Evolutionary conservation across 2,888 invertebrate genomes (phyloP), one percentile per base, ranked within the genome.

Genomic region (Carterocephalus palaemon): DNA sequence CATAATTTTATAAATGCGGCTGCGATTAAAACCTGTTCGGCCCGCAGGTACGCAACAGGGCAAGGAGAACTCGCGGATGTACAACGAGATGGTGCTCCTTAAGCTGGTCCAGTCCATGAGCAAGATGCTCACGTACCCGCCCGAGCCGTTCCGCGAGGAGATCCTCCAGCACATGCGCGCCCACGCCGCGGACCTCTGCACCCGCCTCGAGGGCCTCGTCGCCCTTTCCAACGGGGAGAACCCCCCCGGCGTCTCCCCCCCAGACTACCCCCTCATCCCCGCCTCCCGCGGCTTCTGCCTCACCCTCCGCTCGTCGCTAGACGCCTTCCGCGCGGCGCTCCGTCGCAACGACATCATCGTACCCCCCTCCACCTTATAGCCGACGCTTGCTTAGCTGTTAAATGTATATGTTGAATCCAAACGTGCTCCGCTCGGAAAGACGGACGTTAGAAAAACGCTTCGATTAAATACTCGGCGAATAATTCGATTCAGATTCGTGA

Each of bases 71-170:
- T 97, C 97, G 2, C 91, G 97, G 57, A 96, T 97, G 91, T 98
- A 98, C 85, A 98, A 98, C 85, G 98, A 98, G 86, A 95, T 97
- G 93, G 98, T 96, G n/a, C 91, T 97, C 1, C 88, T 98, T 24
- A 98, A 97, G 77, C 88, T 97, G 53, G 94, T 97, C 5, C 96
- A 97, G 79, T 93, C 96, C 0, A 95, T 96, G 89, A 93, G 93
- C 0, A 93, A 93, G 68, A 88, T 97, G 81, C 68, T 95, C 13
- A 79, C 88, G 48, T 90, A 91, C 56, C 95, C 95, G 16, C 95
- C 95, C 1, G 89, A 91, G 56, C 90, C 95, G 31, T 97, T 97
- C 87, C 90, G 91, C 62, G 88, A 89, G 10, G 95, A 96, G 79
- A 92, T 96, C 49, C 76, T 90, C 17, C 76, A 86, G 28, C 95